phyloP scores from a whole-genome alignment of 2,888 invertebrate species.

The Pachliopta kotzebuea region DNA sequence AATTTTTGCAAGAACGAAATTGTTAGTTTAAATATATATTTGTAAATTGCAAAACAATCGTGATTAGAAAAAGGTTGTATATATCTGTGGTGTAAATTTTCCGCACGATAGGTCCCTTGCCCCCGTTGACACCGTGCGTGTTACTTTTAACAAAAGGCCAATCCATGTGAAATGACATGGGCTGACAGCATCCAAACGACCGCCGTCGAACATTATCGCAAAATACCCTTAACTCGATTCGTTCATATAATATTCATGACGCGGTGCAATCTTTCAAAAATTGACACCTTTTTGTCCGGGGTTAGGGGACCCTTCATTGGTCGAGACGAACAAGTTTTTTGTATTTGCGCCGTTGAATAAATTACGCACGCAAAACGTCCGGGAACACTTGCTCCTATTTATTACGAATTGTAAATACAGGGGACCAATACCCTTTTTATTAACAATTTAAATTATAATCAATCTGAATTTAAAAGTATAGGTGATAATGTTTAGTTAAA shows the following conservation, averaged over 20 bases:
- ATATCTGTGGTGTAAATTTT: constrained; percentile 53
- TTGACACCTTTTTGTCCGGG: constrained; percentile 74
- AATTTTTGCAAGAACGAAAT: too few relatives aligned
- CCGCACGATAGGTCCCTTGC: constrained; percentile 52
- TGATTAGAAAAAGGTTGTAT: constrained; percentile 30
- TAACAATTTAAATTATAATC: background rate
- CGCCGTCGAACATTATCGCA: constrained; percentile 74
- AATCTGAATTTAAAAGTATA: background rate
- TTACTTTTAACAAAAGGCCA: constrained; percentile 78
- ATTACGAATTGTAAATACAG: constrained; percentile 35
- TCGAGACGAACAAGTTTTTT: constrained; percentile 71
- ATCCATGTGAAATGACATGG: constrained; percentile 78
- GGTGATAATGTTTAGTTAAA: too few relatives aligned
- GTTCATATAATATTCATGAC: constrained; percentile 80
- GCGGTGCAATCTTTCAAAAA: constrained; percentile 79
- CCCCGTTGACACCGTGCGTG: constrained; percentile 70
- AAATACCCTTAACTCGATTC: constrained; percentile 78
- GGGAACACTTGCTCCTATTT: constrained; percentile 54
- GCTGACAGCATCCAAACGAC: constrained; percentile 74
- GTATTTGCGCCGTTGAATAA: constrained; percentile 72
- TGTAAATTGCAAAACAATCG: background rate
- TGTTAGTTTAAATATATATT: too few relatives aligned
- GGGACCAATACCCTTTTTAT: constrained; percentile 25
- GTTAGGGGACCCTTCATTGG: constrained; percentile 50
- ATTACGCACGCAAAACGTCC: constrained; percentile 62